These are phyloP conservation scores for Petrocephalus zakoni DNA, from an alignment of 2,113 vertebrate genomes.

Conservation along the genomic window DNA sequence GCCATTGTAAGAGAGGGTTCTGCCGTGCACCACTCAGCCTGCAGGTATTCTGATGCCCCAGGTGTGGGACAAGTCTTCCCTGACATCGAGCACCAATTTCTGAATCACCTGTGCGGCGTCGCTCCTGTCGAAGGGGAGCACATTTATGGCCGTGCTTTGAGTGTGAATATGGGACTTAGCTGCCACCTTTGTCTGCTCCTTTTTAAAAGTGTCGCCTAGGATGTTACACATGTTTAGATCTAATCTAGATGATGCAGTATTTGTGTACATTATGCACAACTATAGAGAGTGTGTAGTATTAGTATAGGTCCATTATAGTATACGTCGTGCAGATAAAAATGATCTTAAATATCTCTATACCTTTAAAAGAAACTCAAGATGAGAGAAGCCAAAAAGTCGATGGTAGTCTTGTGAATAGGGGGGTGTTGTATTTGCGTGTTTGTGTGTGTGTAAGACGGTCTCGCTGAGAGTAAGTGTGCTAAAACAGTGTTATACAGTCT, in stretches of 20 bases:
- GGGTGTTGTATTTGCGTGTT: not conserved
- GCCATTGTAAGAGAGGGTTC: slow-evolving; percentile 48
- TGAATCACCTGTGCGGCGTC: not conserved
- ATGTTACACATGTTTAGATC: not conserved
- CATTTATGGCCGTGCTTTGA: not conserved
- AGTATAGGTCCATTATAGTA: not conserved
- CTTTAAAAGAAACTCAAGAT: not conserved
- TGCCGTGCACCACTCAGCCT: slow-evolving; percentile 28
- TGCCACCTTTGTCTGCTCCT: not conserved
- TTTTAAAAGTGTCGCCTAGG: not conserved
- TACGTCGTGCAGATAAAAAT: not conserved
- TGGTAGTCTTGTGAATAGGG: not conserved
- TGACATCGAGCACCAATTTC: not conserved
- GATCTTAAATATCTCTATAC: not conserved
- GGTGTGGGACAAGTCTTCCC: not conserved
- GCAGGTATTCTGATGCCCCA: slow-evolving; percentile 41
- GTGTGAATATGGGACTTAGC: not conserved
- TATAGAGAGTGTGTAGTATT: not conserved
- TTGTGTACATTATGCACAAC: not conserved
- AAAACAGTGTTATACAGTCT: not conserved
- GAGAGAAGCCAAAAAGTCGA: not conserved
- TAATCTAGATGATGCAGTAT: not conserved
- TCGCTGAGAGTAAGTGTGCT: not conserved
- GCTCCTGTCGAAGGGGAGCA: not conserved
- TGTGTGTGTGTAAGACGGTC: not conserved